phyloP scores from a whole-genome alignment of 1,140 invertebrate species.

The Anastatus disparis region DNA sequence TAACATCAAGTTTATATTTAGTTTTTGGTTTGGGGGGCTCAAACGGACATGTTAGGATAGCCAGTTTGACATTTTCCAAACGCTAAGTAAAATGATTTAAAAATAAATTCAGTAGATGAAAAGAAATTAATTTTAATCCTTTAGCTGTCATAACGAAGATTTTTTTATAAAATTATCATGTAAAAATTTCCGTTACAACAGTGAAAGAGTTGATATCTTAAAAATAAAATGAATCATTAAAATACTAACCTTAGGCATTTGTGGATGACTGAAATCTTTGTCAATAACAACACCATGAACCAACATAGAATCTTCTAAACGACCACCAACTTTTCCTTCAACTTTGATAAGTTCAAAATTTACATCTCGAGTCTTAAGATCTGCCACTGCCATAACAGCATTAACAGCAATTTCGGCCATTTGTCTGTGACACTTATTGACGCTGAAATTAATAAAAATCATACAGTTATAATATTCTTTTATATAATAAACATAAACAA shows the following conservation, averaged over 20 bases:
- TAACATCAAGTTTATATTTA: slow-evolving; percentile 99
- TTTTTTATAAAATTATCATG: too few species aligned
- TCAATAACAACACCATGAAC: slow-evolving; percentile 98
- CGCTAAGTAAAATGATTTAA: slow-evolving; percentile 60
- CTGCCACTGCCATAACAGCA: slow-evolving; percentile 93
- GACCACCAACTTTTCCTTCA: slow-evolving; percentile 97
- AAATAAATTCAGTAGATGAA: background rate
- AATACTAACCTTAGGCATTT: slow-evolving; percentile 96
- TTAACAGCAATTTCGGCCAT: slow-evolving; percentile 99
- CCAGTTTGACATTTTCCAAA: slow-evolving; percentile 90
- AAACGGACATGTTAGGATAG: slow-evolving; percentile 99
- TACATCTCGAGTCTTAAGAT: slow-evolving; percentile 93
- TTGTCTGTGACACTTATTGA: slow-evolving; percentile 90
- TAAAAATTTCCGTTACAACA: too few species aligned
- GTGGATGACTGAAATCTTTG: slow-evolving; percentile 99
- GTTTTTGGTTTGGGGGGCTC: slow-evolving; percentile 99
- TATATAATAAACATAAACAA: slow-evolving; percentile 15
- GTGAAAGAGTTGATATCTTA: too few species aligned
- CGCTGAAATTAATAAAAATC: slow-evolving; percentile 58
- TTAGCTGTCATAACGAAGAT: too few species aligned
- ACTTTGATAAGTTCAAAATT: slow-evolving; percentile 99
- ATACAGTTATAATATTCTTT: background rate
- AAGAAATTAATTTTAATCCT: too few species aligned
- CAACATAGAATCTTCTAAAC: slow-evolving; percentile 96
- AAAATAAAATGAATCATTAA: too few species aligned